These are phyloP conservation scores for Ptilorrhoa leucosticta DNA, from an alignment of 2,113 vertebrate species.

Conservation along the genomic window DNA sequence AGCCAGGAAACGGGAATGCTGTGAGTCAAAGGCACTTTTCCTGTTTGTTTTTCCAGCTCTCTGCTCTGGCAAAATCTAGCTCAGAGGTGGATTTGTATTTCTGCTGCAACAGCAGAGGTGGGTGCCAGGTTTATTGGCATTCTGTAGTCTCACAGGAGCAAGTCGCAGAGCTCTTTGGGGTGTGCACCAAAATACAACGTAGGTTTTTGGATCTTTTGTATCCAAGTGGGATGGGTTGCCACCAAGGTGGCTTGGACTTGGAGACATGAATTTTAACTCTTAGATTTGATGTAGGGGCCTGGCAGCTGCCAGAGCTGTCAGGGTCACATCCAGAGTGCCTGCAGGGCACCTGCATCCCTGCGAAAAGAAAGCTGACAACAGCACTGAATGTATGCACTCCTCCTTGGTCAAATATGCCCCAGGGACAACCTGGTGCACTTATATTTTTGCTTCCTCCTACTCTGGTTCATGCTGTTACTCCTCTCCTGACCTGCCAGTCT, in stretches of 20 bases:
- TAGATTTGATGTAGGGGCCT: neutral
- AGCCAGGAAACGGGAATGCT: neutral
- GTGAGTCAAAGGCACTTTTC: neutral
- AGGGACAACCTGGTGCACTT: neutral
- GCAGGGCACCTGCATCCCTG: neutral
- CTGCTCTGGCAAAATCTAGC: neutral
- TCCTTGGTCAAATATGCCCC: neutral
- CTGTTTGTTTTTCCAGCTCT: neutral
- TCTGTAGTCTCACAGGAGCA: neutral
- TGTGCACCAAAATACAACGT: accelerated
- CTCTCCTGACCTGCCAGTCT: neutral
- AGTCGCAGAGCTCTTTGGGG: neutral
- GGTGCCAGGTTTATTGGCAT: neutral
- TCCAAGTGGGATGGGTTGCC: neutral
- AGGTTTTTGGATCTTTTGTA: neutral
- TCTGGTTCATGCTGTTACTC: accelerated
- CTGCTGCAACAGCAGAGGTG: neutral
- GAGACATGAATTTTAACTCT: neutral
- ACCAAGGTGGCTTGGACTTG: neutral
- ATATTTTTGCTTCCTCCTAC: neutral
- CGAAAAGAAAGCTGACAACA: neutral
- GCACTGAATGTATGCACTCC: neutral
- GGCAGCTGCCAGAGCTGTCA: neutral
- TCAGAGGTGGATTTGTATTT: neutral
- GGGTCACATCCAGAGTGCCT: neutral